phyloP scores from a whole-genome alignment of 1,140 invertebrate genomes.

The Drosophila leontia region DNA sequence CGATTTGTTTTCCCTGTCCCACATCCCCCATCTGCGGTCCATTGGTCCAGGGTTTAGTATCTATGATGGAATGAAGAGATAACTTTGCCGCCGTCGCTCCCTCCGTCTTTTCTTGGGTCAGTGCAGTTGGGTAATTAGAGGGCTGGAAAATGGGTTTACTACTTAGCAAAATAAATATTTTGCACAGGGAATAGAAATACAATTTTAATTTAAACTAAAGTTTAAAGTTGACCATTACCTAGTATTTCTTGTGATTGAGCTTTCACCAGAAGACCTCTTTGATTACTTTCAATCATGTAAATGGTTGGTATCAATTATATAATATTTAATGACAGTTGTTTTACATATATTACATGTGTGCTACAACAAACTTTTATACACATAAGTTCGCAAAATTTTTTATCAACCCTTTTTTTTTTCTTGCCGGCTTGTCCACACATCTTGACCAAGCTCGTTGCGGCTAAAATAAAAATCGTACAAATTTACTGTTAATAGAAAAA shows the following conservation, averaged over 20 bases:
- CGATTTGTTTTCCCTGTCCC: conserved; percentile 51
- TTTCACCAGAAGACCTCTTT: too few species aligned
- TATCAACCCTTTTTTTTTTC: background rate
- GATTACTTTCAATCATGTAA: background rate
- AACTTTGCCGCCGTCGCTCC: conserved; percentile 1
- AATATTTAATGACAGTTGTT: background rate
- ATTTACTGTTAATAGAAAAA: conserved; percentile 84
- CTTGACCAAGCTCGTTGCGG: conserved; percentile 47
- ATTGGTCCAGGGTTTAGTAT: conserved; percentile 44
- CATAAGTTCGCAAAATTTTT: background rate
- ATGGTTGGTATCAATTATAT: too few species aligned
- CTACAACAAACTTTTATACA: background rate
- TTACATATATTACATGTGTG: background rate
- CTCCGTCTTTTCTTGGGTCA: conserved; percentile 18
- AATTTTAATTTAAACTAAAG: background rate
- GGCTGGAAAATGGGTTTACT: background rate
- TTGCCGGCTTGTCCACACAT: conserved; percentile 27
- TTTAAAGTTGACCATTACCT: too few species aligned
- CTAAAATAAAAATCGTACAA: conserved; percentile 70
- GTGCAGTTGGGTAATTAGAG: conserved; percentile 55
- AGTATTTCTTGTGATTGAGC: too few species aligned
- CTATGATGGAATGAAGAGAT: conserved; percentile 48
- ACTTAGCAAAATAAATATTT: conserved; percentile 10
- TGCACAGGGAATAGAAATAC: background rate
- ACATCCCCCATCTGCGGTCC: conserved; percentile 19